These are phyloP conservation scores for Luperina testacea DNA, from an alignment of 2,888 invertebrate species.

Conservation along the genomic window DNA sequence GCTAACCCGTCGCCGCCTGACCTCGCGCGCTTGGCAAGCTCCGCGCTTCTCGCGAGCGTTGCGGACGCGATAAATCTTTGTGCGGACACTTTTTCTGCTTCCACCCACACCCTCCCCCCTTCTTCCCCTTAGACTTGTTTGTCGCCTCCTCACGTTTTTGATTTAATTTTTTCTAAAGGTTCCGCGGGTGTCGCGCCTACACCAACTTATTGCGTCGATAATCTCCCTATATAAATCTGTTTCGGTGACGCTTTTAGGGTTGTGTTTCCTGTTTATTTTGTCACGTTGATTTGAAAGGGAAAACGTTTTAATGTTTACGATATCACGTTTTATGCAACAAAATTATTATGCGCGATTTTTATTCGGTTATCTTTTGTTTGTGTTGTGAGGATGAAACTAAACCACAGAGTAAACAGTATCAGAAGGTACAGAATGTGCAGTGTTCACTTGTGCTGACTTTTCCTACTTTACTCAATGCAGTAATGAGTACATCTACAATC, in stretches of 20 bases:
- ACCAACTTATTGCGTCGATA: slow-evolving; percentile 77
- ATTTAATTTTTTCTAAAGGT: slow-evolving; percentile 83
- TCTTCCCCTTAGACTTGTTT: slow-evolving; percentile 71
- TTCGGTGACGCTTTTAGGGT: slow-evolving; percentile 58
- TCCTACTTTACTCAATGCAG: slow-evolving; percentile 12
- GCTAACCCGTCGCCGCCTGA: slow-evolving; percentile 43
- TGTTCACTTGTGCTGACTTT: background rate
- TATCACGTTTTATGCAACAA: slow-evolving; percentile 14
- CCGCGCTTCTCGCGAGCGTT: slow-evolving; percentile 59
- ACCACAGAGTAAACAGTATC: slow-evolving; percentile 20
- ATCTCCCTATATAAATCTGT: slow-evolving; percentile 73
- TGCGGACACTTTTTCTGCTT: slow-evolving; percentile 74
- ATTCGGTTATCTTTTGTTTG: slow-evolving; percentile 31
- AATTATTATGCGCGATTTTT: slow-evolving; percentile 8
- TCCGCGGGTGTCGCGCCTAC: slow-evolving; percentile 66
- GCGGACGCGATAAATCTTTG: slow-evolving; percentile 81
- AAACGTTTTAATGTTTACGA: slow-evolving; percentile 36
- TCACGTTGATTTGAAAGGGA: slow-evolving; percentile 39
- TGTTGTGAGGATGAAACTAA: slow-evolving; percentile 31
- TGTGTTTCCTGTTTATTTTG: slow-evolving; percentile 63
- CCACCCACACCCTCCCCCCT: slow-evolving; percentile 24
- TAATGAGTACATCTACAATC: slow-evolving; percentile 56
- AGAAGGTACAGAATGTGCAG: background rate
- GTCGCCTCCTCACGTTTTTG: slow-evolving; percentile 84
- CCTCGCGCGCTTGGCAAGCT: slow-evolving; percentile 69